Conservation (phyloP, 2,888 invertebrate species). For the Morpho helenor region DNA sequence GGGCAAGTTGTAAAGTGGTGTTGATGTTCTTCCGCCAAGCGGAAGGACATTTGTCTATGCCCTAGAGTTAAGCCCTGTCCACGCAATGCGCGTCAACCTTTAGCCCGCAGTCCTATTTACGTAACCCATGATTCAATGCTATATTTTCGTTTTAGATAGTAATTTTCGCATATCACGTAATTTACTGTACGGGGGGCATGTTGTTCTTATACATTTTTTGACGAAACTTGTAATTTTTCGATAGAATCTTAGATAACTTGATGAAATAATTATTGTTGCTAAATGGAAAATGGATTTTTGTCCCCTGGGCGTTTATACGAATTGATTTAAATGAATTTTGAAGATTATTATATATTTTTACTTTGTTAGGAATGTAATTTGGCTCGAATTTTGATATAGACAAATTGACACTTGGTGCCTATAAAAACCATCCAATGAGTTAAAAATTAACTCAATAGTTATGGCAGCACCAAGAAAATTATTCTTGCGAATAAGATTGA, state of each 20-base stretch:
- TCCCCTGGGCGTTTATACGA: conserved; percentile 43
- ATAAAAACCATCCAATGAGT: no score
- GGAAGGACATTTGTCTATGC: no score
- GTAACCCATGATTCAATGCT: conserved; percentile 18
- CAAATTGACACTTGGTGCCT: no score
- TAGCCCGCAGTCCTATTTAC: background rate
- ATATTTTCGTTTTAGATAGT: conserved; percentile 52
- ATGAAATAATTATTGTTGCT: conserved; percentile 49
- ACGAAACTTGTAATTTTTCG: conserved; percentile 59
- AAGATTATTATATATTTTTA: no score
- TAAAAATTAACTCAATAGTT: no score
- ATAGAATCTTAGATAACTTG: conserved; percentile 39
- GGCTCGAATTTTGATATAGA: no score
- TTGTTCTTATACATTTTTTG: conserved; percentile 37
- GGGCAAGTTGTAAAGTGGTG: no score
- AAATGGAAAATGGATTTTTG: conserved; percentile 38
- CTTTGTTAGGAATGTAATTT: no score
- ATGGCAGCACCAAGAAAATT: no score
- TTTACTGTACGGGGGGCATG: conserved; percentile 50
- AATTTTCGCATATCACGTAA: conserved; percentile 67
- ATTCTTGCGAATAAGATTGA: no score
- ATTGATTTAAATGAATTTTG: background rate
- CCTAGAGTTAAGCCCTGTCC: no score
- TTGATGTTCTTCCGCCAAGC: no score
- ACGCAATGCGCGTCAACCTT: background rate